Base-by-base conservation (phyloP, 1,140 invertebrate genomes). In the Homarus americanus region DNA sequence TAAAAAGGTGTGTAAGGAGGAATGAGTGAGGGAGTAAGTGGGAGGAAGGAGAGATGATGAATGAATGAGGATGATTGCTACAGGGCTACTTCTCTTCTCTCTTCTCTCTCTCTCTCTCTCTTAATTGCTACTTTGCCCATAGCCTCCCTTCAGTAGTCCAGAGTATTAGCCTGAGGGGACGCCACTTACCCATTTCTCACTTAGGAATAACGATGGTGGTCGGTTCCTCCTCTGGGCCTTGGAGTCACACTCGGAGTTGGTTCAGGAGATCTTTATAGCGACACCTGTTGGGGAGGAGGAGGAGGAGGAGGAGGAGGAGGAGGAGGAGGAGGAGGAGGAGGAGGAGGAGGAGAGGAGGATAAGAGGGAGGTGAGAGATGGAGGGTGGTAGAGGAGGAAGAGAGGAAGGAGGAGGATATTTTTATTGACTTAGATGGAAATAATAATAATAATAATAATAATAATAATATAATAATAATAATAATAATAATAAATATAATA, bases 151-250 rank as follows among this genome's bases (percentile, higher is more conserved):
- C 44, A 41, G 28, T 49, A 44, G 20, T 32, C n/a, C n/a, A 41
- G 2, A 41, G 41, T 24, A 76, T 76, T 76, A 76, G 36, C 73
- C 40, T 36, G 5, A n/a, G 12, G 73, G 73, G 73, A 41, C 78
- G 78, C n/a, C 28, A 80, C 41, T 49, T 80, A 80, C 78, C 41
- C 78, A 44, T 41, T 41, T 36, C 41, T 32, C 73, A 80, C 78
- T 80, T 80, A 80, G 78, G 40, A 41, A 53, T 80, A 80, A 80
- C 40, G 78, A 80, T n/a, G 53, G 78, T 80, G 78, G 78, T 32
- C 7, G 20, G 78, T 15, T 49, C 44, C 78, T 32, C 63, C 63
- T 69, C n/a, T 69, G 63, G 63, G 63, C 63, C 10, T 32, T 12
- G 63, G 63, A 32, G 63, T 28, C 28, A 32, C 32, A 24, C 75